Evolutionary conservation across 2,113 vertebrate genomes (phyloP).

Genomic region (Colaptes auratus): DNA sequence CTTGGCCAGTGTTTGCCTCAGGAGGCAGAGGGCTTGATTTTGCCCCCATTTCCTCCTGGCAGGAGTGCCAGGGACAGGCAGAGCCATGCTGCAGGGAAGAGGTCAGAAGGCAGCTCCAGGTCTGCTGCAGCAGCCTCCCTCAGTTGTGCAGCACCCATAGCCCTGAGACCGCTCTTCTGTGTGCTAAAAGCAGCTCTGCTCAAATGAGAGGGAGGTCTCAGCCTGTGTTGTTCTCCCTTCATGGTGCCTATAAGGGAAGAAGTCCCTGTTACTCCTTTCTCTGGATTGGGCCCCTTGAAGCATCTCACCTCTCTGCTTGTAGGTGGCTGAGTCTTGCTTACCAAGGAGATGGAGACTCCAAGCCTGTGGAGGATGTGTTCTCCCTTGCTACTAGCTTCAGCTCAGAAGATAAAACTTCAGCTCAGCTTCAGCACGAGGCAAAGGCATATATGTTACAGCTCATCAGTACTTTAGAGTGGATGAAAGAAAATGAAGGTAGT

Average conservation of each 20-base stretch:
- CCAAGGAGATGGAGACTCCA: background rate
- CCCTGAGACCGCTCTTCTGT: background rate
- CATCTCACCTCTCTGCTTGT: background rate
- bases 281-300: background rate
- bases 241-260: background rate
- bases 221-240: background rate
- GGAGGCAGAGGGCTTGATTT: background rate
- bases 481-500: background rate
- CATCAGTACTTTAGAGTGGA: background rate
- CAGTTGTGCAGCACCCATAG: rapidly evolving
- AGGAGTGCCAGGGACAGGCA: background rate
- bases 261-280: background rate
- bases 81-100: rapidly evolving
- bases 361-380: rapidly evolving
- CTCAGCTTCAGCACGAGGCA: background rate
- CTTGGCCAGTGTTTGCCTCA: background rate
- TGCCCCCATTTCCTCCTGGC: rapidly evolving
- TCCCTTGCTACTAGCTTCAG: background rate
- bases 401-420: background rate
- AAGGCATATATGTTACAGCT: background rate
- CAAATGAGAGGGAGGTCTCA: background rate
- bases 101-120: background rate
- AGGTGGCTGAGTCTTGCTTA: background rate
- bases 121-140: background rate
- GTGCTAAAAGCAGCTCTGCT: background rate